A percentile compares a stretch with the other conserved stretches of the same genome.
phyloP scores from a whole-genome alignment of 2,797 vertebrate genomes.

The Myoxocephalus aenaeus region DNA sequence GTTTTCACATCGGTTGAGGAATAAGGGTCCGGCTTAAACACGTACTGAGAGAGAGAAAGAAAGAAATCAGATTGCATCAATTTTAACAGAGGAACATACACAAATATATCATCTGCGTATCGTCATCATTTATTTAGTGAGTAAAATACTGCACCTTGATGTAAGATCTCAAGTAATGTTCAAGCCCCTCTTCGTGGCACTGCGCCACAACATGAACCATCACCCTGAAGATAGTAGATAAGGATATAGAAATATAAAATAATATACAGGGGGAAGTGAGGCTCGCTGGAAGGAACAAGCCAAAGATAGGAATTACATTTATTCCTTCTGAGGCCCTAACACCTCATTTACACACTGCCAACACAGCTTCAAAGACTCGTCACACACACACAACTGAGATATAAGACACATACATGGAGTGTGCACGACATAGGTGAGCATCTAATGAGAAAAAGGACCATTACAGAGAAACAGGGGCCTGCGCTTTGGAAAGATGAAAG shows the following conservation, averaged over 20 bases:
- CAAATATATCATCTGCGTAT: neutral
- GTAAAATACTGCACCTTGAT: slow-evolving; percentile 87
- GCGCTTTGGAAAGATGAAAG: slow-evolving; percentile 9
- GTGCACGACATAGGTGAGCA: slow-evolving; percentile 19
- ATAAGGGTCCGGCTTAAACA: slow-evolving; percentile 92
- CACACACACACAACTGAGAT: slow-evolving; percentile 14
- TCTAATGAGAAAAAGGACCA: slow-evolving; percentile 30
- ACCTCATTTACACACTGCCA: slow-evolving; percentile 36
- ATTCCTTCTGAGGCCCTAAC: slow-evolving; percentile 6
- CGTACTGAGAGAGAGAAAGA: slow-evolving; percentile 83
- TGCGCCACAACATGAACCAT: slow-evolving; percentile 98
- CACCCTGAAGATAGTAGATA: slow-evolving; percentile 83
- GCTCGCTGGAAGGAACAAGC: neutral
- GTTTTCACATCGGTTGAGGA: slow-evolving; percentile 84
- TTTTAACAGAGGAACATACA: neutral
- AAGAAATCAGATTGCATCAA: rapidly evolving
- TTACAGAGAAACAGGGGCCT: slow-evolving; percentile 2
- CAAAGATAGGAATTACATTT: neutral
- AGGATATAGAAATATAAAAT: slow-evolving; percentile 3
- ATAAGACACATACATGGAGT: slow-evolving; percentile 13
- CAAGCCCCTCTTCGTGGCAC: slow-evolving; percentile 97
- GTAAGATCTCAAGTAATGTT: slow-evolving; percentile 95
- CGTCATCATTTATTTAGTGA: neutral
- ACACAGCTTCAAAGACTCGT: slow-evolving; percentile 49
- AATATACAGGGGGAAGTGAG: neutral